These are phyloP conservation scores for Leptarthrus brevirostris DNA, from an alignment of 2,888 invertebrate species.

Conservation along the genomic window DNA sequence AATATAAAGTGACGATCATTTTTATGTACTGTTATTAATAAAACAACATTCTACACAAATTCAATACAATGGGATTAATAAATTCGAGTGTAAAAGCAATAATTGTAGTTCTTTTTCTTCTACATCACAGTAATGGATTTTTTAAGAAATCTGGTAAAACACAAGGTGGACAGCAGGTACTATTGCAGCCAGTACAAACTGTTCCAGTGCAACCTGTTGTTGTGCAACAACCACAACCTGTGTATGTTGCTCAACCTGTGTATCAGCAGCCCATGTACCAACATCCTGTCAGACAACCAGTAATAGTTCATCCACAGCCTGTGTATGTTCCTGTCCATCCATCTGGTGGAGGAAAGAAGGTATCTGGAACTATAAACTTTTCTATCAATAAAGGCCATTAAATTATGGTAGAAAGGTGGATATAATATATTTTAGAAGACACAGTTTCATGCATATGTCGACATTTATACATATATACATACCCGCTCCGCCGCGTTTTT, in stretches of 20 bases:
- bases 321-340: background rate
- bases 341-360: background rate
- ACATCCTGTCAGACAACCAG: background rate
- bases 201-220: background rate
- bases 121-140: background rate
- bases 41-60: background rate
- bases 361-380: conserved; percentile 2
- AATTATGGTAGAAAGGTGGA: too few relatives aligned
- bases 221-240: background rate
- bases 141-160: background rate
- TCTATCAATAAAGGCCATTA: conserved; percentile 4
- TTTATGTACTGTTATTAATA: background rate
- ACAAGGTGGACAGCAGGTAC: background rate
- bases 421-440: too few relatives aligned
- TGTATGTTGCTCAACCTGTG: background rate
- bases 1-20: conserved; percentile 6
- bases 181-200: background rate
- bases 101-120: background rate
- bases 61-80: background rate
- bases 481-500: too few relatives aligned
- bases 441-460: too few relatives aligned
- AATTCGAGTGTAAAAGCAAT: background rate
- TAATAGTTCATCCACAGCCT: background rate
- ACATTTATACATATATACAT: too few relatives aligned
- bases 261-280: background rate